Evolutionary conservation across 2,797 vertebrate genomes (phyloP).

Genomic region (Echiichthys vipera): DNA sequence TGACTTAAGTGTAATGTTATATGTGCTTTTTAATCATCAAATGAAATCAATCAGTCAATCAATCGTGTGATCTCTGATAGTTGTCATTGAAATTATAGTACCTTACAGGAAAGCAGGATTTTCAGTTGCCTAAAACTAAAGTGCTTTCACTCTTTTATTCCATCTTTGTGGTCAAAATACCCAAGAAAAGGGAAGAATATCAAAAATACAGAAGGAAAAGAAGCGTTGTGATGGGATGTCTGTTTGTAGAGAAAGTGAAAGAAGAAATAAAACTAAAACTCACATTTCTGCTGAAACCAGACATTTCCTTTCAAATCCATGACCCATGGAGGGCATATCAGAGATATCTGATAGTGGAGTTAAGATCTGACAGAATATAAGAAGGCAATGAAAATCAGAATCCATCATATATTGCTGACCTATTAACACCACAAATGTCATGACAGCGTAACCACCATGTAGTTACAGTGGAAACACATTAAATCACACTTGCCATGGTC

Average conservation of each 20-base stretch:
- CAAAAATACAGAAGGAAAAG: conserved; percentile 3
- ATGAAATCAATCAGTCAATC: too few relatives aligned
- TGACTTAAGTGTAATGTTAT: too few relatives aligned
- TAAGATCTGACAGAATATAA: too few relatives aligned
- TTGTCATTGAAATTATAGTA: neutral
- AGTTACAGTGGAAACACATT: conserved; percentile 24
- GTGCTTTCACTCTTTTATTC: neutral
- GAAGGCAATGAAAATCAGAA: too few relatives aligned
- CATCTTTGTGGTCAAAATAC: neutral
- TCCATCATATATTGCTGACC: too few relatives aligned
- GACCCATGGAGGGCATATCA: neutral
- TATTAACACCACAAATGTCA: too few relatives aligned
- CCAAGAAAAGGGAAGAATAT: conserved; percentile 1
- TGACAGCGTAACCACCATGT: too few relatives aligned
- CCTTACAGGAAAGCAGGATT: neutral
- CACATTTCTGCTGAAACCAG: conserved; percentile 20
- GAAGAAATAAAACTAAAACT: conserved; percentile 45
- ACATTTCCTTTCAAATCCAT: conserved; percentile 11
- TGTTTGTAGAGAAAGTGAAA: conserved; percentile 10
- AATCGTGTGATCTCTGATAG: neutral
- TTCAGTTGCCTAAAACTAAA: too few relatives aligned
- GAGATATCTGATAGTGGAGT: neutral
- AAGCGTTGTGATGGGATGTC: neutral
- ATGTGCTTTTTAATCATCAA: too few relatives aligned
- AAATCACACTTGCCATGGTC: conserved; percentile 1